Conservation (phyloP, 2,888 invertebrate species). For the Stenchaetothrips biformis region DNA sequence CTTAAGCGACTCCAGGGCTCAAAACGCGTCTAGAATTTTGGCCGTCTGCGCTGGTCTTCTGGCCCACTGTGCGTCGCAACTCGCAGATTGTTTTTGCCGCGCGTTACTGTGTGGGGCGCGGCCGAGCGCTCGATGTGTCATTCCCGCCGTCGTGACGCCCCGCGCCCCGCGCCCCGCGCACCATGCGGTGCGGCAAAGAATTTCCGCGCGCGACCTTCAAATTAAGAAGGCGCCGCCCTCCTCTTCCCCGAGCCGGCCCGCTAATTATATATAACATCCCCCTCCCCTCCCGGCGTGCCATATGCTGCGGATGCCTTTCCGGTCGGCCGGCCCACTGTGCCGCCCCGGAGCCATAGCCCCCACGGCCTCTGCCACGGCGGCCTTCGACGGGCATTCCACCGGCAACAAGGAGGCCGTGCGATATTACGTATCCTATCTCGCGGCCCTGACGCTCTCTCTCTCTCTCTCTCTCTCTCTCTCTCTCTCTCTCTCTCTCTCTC, state of each 20-base stretch:
- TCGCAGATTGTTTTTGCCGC: too few species aligned
- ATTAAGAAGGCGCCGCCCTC: neutral
- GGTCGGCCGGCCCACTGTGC: too few species aligned
- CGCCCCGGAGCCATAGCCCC: neutral
- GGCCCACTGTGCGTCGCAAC: too few species aligned
- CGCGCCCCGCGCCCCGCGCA: too few species aligned
- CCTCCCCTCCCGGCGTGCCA: neutral
- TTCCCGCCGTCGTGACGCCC: too few species aligned
- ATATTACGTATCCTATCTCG: neutral
- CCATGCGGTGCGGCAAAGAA: neutral
- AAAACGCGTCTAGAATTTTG: too few species aligned
- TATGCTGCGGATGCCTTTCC: conserved; percentile 8
- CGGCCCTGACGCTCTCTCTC: neutral
- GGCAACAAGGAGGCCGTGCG: neutral
- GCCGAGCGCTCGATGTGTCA: too few species aligned
- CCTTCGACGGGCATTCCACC: neutral
- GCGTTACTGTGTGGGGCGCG: too few species aligned
- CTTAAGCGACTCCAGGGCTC: too few species aligned
- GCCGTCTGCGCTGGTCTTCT: too few species aligned
- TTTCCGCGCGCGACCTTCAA: neutral
- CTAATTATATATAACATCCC: conserved; percentile 9
- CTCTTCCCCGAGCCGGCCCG: neutral
- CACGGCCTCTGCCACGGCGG: neutral
- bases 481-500: neutral
- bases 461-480: too few species aligned